A percentile compares a stretch with the other conserved stretches of the same genome.
Evolutionary conservation across 2,888 invertebrate genomes (phyloP).

Genomic region (Cactoblastis cactorum): DNA sequence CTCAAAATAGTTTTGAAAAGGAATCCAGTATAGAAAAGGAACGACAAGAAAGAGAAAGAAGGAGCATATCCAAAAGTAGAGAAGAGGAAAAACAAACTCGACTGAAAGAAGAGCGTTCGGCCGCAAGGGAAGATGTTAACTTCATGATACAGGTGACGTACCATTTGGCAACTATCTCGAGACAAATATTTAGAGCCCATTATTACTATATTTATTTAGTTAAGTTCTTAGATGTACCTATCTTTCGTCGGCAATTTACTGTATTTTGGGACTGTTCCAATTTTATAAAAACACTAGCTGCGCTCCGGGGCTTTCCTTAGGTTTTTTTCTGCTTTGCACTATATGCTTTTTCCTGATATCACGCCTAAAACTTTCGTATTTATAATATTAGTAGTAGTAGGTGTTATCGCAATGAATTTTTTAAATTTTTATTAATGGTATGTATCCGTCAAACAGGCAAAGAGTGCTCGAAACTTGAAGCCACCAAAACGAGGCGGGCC

Average conservation of each 20-base stretch:
- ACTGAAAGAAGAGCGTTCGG: slow-evolving; percentile 52
- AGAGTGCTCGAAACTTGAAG: slow-evolving; percentile 59
- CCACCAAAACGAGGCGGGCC: slow-evolving; percentile 70
- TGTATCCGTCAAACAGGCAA: slow-evolving; percentile 44
- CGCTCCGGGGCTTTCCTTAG: too few relatives aligned
- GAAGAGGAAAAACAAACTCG: slow-evolving; percentile 44
- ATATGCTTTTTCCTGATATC: too few relatives aligned
- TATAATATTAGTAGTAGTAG: too few relatives aligned
- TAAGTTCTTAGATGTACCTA: too few relatives aligned
- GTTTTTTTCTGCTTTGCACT: too few relatives aligned
- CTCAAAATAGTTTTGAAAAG: slow-evolving; percentile 76
- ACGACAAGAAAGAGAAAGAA: slow-evolving; percentile 65
- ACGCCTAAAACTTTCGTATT: too few relatives aligned
- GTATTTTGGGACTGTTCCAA: too few relatives aligned
- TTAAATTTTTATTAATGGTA: neutral
- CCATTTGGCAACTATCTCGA: neutral
- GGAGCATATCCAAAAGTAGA: slow-evolving; percentile 68
- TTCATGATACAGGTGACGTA: slow-evolving; percentile 70
- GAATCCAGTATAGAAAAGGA: slow-evolving; percentile 73
- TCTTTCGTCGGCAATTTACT: neutral
- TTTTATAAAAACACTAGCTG: too few relatives aligned
- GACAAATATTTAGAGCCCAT: neutral
- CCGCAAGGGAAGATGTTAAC: slow-evolving; percentile 67
- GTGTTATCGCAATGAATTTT: too few relatives aligned
- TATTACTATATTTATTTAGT: neutral